Base-by-base conservation (phyloP, 2,888 invertebrate genomes). In the Limnephilus rhombicus region DNA sequence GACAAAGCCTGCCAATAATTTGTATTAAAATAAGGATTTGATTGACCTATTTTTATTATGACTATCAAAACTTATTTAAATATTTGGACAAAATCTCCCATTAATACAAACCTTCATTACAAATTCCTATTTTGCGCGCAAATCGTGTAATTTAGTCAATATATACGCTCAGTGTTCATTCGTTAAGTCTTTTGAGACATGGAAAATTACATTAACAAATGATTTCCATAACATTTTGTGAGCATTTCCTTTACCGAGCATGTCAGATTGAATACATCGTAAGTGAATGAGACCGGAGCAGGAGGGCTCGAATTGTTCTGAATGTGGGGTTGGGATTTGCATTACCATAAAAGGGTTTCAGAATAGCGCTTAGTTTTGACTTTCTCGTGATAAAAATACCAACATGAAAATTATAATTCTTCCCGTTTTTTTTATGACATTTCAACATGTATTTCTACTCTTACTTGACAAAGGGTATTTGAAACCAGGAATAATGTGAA, bases 321-420 rank as follows among this genome's bases (percentile, higher is more conserved):
- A 68, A 68, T 9, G 68, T 9, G 68, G n/a, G 24, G 24, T 68
- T 68, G 68, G 68, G 68, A 68, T 68, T 68, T 68, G 68, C 68
- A 68, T 68, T 68, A 68, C 68, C 68, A 68, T 31, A 82, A 82
- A 82, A 82, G 82, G 34, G 82, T 82, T 82, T 82, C 34, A 18
- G 18, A 34, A 82, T 34, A 82, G 18, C 34, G 82, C 82, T 34
- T 82, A 34, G 31, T 31, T 82, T 82, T 34, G 34, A 82, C 82
- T 82, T 82, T 34, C 82, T 34, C 82, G 34, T 82, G 31, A 82
- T 82, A 18, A 82, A 82, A 82, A 68, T 68, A 68, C 68, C 68
- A 68, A 68, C n/a, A 68, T n/a, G 68, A n/a, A 68, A 68, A 68
- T 68, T 68, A 68, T 68, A 68, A 68, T n/a, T 68, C 68, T 68